These are phyloP conservation scores for Ailurus styani DNA, from an alignment of 2,113 vertebrate genomes.

Conservation along the genomic window DNA sequence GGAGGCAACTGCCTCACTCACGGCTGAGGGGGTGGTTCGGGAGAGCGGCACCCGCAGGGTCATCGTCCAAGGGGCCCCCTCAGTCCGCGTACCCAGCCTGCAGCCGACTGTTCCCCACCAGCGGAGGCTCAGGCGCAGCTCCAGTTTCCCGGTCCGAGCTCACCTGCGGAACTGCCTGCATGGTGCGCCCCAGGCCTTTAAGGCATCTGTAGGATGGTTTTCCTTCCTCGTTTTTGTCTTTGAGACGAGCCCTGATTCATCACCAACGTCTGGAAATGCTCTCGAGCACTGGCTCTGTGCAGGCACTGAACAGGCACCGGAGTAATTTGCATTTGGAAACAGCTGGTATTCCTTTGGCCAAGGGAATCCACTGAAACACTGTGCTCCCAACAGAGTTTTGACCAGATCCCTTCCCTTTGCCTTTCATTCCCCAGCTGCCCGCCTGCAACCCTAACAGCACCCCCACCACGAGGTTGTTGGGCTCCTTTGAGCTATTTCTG, in stretches of 20 bases:
- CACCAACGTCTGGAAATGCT: background rate
- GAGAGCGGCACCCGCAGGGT: background rate
- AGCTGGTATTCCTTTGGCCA: accelerated
- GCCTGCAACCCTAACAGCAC: background rate
- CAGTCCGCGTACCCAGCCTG: background rate
- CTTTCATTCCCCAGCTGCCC: background rate
- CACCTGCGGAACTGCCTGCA: background rate
- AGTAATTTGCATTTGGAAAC: background rate
- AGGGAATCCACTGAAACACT: background rate
- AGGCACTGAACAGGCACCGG: background rate
- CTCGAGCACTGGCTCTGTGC: background rate
- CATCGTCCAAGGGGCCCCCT: accelerated
- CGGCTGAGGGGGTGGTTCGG: accelerated
- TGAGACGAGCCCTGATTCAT: background rate
- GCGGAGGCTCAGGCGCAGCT: background rate
- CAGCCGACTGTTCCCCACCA: accelerated
- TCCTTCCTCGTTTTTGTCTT: background rate
- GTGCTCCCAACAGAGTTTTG: background rate
- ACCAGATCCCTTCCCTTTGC: background rate
- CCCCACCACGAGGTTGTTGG: accelerated
- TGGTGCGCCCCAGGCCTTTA: background rate
- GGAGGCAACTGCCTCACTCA: background rate
- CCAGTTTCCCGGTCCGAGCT: background rate
- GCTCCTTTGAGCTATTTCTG: background rate
- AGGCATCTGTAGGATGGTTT: accelerated